These are phyloP conservation scores for Epirrhoe alternata DNA, from an alignment of 2,888 invertebrate genomes.

Conservation along the genomic window DNA sequence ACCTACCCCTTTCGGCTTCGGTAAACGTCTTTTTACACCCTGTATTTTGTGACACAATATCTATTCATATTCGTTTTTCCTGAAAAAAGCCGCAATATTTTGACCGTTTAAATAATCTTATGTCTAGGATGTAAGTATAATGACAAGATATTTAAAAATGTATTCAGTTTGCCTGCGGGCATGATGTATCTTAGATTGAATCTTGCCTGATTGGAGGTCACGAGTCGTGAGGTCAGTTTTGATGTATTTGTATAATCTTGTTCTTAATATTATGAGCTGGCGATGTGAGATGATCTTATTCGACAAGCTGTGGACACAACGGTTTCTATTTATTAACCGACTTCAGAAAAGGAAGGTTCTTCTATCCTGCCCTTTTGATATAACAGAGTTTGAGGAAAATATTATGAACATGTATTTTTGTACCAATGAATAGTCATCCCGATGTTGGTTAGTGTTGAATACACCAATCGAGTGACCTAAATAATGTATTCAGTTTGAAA, in stretches of 20 bases:
- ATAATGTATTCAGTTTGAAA: too few species aligned
- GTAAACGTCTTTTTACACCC: too few species aligned
- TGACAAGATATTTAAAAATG: slow-evolving; percentile 16
- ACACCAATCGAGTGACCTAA: too few species aligned
- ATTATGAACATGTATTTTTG: too few species aligned
- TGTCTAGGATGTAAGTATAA: not conserved
- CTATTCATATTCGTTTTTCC: too few species aligned
- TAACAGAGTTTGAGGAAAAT: too few species aligned
- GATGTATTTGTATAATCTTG: slow-evolving; percentile 61
- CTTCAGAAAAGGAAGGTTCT: too few species aligned
- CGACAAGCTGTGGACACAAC: slow-evolving; percentile 24
- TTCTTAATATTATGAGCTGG: slow-evolving; percentile 46
- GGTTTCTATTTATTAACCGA: not conserved
- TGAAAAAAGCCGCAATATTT: not conserved
- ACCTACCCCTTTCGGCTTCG: too few species aligned
- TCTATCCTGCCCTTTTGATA: too few species aligned
- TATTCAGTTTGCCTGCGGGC: slow-evolving; percentile 32
- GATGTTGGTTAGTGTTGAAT: too few species aligned
- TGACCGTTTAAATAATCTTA: not conserved
- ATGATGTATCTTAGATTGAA: slow-evolving; percentile 55
- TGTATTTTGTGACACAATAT: too few species aligned
- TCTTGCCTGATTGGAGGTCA: slow-evolving; percentile 58
- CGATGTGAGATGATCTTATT: slow-evolving; percentile 24
- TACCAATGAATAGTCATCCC: too few species aligned
- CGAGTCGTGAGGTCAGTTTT: slow-evolving; percentile 60